phyloP scores from a whole-genome alignment of 2,113 vertebrate species.

The Stigmatopora nigra region DNA sequence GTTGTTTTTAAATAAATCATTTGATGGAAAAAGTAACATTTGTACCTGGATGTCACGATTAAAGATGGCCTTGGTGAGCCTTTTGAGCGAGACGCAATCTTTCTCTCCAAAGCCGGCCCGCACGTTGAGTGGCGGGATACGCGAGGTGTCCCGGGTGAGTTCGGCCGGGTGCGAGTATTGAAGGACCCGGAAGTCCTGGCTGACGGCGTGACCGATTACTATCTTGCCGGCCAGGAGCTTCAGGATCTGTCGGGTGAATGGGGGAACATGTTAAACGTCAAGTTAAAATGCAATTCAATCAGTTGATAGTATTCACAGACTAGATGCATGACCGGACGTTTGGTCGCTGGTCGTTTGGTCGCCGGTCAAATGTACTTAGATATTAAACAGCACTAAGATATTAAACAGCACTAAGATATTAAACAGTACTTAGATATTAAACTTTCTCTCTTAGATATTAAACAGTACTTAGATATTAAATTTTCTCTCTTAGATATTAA shows the following conservation, averaged over 20 bases:
- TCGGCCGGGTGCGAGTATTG: conserved; percentile 73
- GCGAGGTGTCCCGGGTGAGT: conserved; percentile 79
- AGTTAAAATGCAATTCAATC: too few relatives aligned
- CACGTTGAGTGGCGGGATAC: conserved; percentile 78
- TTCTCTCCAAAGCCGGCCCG: conserved; percentile 70
- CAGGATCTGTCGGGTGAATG: conserved; percentile 72
- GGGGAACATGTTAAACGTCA: background rate
- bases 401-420: too few relatives aligned
- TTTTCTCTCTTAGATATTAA: too few relatives aligned
- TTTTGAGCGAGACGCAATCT: conserved; percentile 73
- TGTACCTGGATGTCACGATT: conserved; percentile 84
- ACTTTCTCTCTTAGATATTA: too few relatives aligned
- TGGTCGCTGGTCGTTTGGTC: too few relatives aligned
- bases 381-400: too few relatives aligned
- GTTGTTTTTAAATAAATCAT: background rate
- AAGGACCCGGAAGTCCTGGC: conserved; percentile 86
- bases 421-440: too few relatives aligned
- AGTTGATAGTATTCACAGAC: too few relatives aligned
- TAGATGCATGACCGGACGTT: too few relatives aligned
- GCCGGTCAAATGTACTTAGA: too few relatives aligned
- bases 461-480: too few relatives aligned
- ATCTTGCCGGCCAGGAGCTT: conserved; percentile 80
- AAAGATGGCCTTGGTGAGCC: conserved; percentile 80
- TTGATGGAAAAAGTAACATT: background rate
- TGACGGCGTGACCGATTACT: conserved; percentile 82